phyloP scores from a whole-genome alignment of 2,113 vertebrate genomes.

The Craseonycteris thonglongyai region DNA sequence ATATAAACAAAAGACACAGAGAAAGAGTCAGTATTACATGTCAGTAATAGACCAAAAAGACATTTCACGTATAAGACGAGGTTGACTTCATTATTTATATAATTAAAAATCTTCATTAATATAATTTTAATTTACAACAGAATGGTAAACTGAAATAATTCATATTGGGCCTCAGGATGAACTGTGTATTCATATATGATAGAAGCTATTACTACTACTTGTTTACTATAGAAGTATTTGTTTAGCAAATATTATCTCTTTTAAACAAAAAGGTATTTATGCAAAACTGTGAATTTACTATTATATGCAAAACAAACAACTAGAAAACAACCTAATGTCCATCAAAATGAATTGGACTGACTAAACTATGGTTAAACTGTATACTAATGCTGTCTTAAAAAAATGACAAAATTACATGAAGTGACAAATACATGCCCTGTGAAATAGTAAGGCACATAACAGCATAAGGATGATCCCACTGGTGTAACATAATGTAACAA shows the following conservation, averaged over 20 bases:
- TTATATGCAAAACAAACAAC: neutral
- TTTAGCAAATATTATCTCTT: neutral
- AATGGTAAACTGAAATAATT: neutral
- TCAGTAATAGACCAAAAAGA: neutral
- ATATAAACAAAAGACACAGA: neutral
- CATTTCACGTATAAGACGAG: neutral
- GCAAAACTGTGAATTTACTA: neutral
- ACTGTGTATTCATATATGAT: neutral
- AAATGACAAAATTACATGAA: neutral
- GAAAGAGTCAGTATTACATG: neutral
- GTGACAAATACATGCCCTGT: neutral
- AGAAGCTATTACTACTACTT: neutral
- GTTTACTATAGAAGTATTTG: neutral
- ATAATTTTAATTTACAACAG: neutral
- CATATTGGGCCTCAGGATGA: neutral
- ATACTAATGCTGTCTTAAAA: neutral
- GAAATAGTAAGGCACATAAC: neutral
- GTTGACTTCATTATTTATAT: neutral
- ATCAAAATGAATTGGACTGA: neutral
- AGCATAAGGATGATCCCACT: fast-evolving
- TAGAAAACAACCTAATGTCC: neutral
- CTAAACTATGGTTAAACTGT: neutral
- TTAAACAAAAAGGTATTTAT: neutral
- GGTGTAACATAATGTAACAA: neutral
- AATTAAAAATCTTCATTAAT: neutral